phyloP scores from a whole-genome alignment of 1,140 invertebrate genomes.

The Wasmannia auropunctata region DNA sequence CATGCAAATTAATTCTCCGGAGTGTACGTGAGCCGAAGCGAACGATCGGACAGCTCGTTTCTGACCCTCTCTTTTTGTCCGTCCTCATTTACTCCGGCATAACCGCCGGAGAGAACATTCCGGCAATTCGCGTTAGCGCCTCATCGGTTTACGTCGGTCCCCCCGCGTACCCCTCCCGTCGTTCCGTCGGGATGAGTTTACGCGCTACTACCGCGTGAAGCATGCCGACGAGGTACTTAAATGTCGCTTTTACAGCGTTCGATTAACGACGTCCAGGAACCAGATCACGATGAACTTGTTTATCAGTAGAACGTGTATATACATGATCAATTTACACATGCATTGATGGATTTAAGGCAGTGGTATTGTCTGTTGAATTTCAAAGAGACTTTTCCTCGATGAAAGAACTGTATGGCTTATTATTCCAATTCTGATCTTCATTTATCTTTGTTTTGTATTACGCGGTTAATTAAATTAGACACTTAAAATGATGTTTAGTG shows the following conservation, averaged over 20 bases:
- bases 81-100: conserved; percentile 46
- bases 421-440: not conserved
- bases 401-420: not conserved
- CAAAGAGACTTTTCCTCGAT: not conserved
- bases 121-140: conserved; percentile 59
- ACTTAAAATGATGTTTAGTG: too few relatives aligned
- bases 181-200: conserved; percentile 13
- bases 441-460: not conserved
- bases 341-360: not conserved
- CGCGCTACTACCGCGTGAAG: conserved; percentile 13
- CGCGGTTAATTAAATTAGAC: not conserved
- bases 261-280: conserved; percentile 12
- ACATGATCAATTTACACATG: not conserved
- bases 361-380: not conserved
- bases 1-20: conserved; percentile 45
- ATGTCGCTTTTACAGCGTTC: conserved; percentile 41
- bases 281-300: not conserved
- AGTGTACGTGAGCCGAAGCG: conserved; percentile 24
- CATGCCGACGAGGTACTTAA: conserved; percentile 41
- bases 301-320: not conserved
- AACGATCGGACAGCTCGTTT: conserved; percentile 32
- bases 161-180: not conserved
- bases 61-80: conserved; percentile 13
- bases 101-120: conserved; percentile 16
- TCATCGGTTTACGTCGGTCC: conserved; percentile 37